Evolutionary conservation across 2,797 vertebrate genomes (phyloP).

Genomic region (Nothura maculosa): DNA sequence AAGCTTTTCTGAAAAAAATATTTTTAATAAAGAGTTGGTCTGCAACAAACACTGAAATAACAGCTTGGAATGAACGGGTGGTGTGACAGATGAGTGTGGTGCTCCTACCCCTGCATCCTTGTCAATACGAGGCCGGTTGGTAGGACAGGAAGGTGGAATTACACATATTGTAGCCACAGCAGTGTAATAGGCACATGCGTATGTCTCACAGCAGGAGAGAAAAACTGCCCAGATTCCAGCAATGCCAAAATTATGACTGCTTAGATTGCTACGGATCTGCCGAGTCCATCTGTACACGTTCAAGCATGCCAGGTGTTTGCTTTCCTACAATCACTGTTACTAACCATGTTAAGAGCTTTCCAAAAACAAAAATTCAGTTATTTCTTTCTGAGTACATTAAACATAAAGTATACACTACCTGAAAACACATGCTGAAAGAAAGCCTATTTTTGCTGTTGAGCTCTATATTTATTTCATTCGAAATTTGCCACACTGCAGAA

Average conservation of each 20-base stretch:
- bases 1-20: neutral
- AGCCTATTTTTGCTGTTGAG: neutral
- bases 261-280: neutral
- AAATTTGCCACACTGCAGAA: neutral
- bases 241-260: slow-evolving; percentile 3
- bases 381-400: neutral
- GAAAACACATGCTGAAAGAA: neutral
- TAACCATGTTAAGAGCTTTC: neutral
- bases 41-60: neutral
- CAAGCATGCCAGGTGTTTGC: neutral
- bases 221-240: neutral
- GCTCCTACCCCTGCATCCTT: neutral
- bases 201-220: neutral
- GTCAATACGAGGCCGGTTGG: neutral
- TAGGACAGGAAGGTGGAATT: slow-evolving; percentile 38
- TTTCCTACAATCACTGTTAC: neutral
- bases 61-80: neutral
- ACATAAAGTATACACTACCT: neutral
- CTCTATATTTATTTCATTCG: neutral
- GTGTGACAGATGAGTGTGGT: neutral
- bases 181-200: neutral
- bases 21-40: neutral
- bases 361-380: neutral
- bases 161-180: neutral
- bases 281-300: neutral